phyloP scores from a whole-genome alignment of 2,888 invertebrate genomes.

The Epistrophella euchroma region DNA sequence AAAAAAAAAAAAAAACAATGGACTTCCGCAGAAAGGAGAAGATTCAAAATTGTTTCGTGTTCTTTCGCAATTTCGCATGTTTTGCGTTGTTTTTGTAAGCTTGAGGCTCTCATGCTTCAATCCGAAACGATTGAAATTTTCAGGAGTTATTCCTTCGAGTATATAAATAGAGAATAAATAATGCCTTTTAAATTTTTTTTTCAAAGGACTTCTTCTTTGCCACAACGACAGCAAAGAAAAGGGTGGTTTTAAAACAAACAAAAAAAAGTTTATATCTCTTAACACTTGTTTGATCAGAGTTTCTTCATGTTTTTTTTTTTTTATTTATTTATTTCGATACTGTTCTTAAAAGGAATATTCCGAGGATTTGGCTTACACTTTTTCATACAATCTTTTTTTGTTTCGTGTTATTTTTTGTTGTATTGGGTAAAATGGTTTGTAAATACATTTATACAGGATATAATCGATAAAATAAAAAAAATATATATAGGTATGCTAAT shows the following conservation, averaged over 20 bases:
- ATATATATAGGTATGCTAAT: constrained; percentile 32
- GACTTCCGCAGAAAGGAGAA: constrained; percentile 17
- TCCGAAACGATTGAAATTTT: constrained; percentile 59
- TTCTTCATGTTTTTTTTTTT: background rate
- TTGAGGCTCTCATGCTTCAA: constrained; percentile 6
- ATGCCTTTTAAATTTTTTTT: constrained; percentile 40
- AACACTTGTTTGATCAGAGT: constrained; percentile 61
- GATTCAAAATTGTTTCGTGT: constrained; percentile 21
- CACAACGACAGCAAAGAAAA: background rate
- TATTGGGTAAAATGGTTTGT: background rate
- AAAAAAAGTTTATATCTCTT: constrained; percentile 36
- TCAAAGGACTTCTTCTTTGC: constrained; percentile 8
- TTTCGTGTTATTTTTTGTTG: constrained; percentile 12
- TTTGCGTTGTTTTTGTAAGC: constrained; percentile 4
- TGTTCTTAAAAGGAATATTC: background rate
- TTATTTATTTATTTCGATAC: constrained; percentile 7
- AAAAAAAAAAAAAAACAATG: constrained; percentile 13
- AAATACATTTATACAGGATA: constrained; percentile 20
- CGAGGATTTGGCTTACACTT: background rate
- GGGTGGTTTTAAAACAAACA: constrained; percentile 35
- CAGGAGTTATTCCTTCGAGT: constrained; percentile 39
- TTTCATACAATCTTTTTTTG: background rate
- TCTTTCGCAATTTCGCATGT: background rate
- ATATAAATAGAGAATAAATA: constrained; percentile 4
- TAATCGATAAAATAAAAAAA: constrained; percentile 58